Base-by-base conservation (phyloP, 2,888 invertebrate genomes). In the Drosophila putrida region DNA sequence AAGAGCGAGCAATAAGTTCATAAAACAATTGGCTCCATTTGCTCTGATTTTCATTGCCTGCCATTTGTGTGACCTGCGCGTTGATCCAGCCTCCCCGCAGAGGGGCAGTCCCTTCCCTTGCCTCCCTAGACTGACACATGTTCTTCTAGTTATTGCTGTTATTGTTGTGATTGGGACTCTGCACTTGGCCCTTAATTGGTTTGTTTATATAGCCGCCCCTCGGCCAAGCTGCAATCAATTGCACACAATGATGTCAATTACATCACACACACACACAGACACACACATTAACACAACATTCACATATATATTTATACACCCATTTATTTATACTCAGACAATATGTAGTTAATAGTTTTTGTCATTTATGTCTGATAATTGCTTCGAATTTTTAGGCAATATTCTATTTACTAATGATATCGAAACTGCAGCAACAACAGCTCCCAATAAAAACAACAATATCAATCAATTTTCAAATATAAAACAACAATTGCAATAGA, bases 11-110 rank as follows among this genome's bases (percentile, higher is more conserved):
- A 82, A 87, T 86, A 86, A 86, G 85, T 87, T 86, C 87, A 87
- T 87, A 86, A 84, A 86, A 86, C 85, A 86, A 86, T 86, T 86
- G 87, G 87, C 85, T 86, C 80, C 82, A 81, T 85, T 86, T 81
- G 80, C 87, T 76, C 69, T 82, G 85, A 86, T 86, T 86, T 87
- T 84, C 85, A 84, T 84, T 84, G 83, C 83, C 81, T 81, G 85
- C 78, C 81, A 83, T 81, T 82, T 75, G 67, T 77, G 75, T 81
- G 84, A 85, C 80, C 84, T 84, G 75, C 69, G 20, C 58, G 50
- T 51, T 75, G 82, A 78, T 78, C 79, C 46, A 65, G 13, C 54
- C 39, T 9, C 31, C 35, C 35, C 15, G 33, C 49, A 11, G 41
- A 28, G 35, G 10, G 6, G 25, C 15, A 11, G 20, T 11, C 15